Conservation (phyloP, 2,113 vertebrate genomes). For the Megalops atlanticus region DNA sequence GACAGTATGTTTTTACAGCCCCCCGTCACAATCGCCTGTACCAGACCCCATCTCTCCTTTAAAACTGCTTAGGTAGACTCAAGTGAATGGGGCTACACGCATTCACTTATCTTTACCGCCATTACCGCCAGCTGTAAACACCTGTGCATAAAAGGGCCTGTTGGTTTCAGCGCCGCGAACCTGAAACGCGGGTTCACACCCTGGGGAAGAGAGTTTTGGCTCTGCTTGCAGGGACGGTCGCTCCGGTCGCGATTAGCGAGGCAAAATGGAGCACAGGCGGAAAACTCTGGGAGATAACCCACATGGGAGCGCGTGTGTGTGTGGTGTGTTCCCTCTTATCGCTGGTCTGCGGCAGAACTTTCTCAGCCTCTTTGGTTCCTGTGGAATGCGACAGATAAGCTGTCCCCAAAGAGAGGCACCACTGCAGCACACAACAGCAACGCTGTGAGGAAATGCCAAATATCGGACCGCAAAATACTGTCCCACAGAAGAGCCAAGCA, state of each 20-base stretch:
- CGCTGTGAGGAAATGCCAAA: not conserved
- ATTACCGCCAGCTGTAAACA: too few relatives aligned
- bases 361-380: not conserved
- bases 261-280: not conserved
- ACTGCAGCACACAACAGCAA: not conserved
- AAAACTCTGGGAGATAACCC: not conserved
- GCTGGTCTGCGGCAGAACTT: not conserved
- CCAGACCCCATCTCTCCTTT: not conserved
- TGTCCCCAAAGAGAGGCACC: not conserved
- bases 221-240: too few relatives aligned
- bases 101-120: too few relatives aligned
- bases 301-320: not conserved
- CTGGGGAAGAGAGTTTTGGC: too few relatives aligned
- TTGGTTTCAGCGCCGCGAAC: too few relatives aligned
- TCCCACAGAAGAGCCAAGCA: not conserved
- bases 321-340: not conserved
- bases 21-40: constrained; percentile 22
- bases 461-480: too few relatives aligned
- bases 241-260: not conserved
- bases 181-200: too few relatives aligned
- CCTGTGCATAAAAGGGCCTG: not conserved
- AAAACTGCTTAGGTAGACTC: too few relatives aligned
- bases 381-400: not conserved
- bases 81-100: too few relatives aligned
- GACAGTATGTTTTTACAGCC: not conserved